Conservation (phyloP, 2,888 invertebrate species). For the Adelphocoris suturalis region DNA sequence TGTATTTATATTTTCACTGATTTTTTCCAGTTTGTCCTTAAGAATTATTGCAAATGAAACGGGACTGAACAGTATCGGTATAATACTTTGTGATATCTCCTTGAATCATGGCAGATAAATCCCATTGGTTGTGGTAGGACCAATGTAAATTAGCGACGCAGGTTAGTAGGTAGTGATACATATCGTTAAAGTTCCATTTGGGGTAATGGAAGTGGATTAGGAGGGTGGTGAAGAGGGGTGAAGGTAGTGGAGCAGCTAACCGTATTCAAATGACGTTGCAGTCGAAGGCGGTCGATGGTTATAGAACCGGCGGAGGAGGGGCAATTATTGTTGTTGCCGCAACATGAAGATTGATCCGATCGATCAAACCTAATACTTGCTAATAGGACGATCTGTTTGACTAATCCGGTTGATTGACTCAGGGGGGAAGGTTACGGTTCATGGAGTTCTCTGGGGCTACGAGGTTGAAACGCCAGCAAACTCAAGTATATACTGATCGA, state of each 20-base stretch:
- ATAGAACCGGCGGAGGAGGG: conserved; percentile 15
- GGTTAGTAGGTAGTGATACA: neutral
- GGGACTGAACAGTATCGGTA: no score
- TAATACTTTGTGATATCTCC: no score
- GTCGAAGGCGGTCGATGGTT: conserved; percentile 31
- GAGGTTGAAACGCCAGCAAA: neutral
- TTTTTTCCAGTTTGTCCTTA: no score
- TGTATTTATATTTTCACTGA: no score
- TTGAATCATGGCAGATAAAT: neutral
- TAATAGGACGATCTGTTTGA: conserved; percentile 57
- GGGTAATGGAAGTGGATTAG: conserved; percentile 53
- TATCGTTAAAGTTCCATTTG: conserved; percentile 48
- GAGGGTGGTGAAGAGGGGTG: neutral
- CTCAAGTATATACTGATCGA: neutral
- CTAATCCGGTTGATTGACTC: conserved; percentile 39
- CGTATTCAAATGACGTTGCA: conserved; percentile 64
- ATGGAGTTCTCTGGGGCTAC: neutral
- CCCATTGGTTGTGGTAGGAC: neutral
- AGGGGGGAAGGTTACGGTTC: neutral
- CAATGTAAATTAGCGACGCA: neutral
- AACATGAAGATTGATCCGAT: conserved; percentile 53
- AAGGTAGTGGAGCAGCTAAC: conserved; percentile 46
- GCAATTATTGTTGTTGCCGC: conserved; percentile 53
- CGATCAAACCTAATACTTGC: conserved; percentile 60
- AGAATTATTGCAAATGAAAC: no score